Conservation (phyloP, 2,113 vertebrate genomes). For the Lepisosteus osseus region DNA sequence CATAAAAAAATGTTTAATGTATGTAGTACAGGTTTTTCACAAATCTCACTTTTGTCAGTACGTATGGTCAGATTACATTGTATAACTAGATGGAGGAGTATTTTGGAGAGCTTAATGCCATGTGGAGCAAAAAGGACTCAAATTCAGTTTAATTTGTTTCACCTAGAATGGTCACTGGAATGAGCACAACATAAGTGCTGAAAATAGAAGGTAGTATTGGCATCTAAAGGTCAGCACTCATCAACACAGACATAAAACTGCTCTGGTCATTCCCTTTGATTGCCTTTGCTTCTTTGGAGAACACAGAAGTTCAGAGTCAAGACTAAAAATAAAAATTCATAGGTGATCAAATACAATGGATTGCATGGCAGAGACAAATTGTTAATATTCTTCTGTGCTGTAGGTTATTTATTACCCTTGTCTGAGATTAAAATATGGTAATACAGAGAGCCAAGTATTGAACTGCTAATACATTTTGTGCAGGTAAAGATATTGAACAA, state of each 20-base stretch:
- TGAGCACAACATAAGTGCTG: no score
- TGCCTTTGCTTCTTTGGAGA: not conserved
- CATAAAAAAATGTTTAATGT: no score
- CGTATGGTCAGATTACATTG: no score
- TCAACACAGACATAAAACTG: not conserved
- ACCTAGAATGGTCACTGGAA: not conserved
- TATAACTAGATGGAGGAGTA: no score
- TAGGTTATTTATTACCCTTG: constrained; percentile 28
- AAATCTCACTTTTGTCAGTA: no score
- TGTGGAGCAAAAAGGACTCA: no score
- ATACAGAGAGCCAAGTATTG: constrained; percentile 27
- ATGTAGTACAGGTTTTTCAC: no score
- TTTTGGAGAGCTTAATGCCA: no score
- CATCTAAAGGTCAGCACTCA: not conserved
- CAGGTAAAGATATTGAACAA: not conserved
- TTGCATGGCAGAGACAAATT: constrained; percentile 23
- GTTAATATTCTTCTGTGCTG: constrained; percentile 12
- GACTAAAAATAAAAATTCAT: not conserved
- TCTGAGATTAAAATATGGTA: constrained; percentile 26
- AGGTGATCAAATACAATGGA: not conserved
- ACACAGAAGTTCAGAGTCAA: not conserved
- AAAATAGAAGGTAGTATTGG: not conserved
- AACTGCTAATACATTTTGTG: constrained; percentile 12
- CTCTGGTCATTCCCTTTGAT: constrained; percentile 1
- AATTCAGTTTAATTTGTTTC: not conserved